Evolutionary conservation across 2,113 vertebrate species (phyloP), one percentile per base, ranked within the genome.

Genomic region (Tretioscincus oriximinensis): DNA sequence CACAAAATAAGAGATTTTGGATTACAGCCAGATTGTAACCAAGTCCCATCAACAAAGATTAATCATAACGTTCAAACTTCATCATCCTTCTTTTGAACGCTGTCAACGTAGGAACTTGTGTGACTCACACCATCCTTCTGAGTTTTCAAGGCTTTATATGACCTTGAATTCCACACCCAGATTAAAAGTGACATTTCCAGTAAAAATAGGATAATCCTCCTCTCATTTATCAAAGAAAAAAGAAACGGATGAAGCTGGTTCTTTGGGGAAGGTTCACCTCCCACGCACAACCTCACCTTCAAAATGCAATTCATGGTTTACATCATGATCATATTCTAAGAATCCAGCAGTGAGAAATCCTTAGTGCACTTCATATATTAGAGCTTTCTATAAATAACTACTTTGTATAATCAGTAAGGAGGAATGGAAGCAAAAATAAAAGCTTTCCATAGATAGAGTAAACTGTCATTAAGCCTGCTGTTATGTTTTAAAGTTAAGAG

Each of bases 161-260:
- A 85, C 71, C 68, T 81, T 51, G 41, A 54, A n/a, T 89, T 90
- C 35, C 41, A 88, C 84, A 67, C 22, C 28, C 26, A 78, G 5
- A 41, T 79, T 73, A 88, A 65, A 60, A 82, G 79, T 79, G 67
- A 70, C 88, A 89, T 75, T 83, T 91, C 87, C 83, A 90, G 88
- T 35, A 74, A 87, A 86, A 85, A 3, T 70, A 51, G 80, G 86
- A 88, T 73, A 82, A 72, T 73, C 86, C 76, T 29, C 78, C 67
- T 78, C 14, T 84, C 74, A 78, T 29, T 83, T 84, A 83, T 78
- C 77, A 75, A 78, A 58, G 79, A 89, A 47, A 77, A 88, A 79
- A 85, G 5, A 74, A 10, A 81, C 45, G 21, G 21, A 71, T 2
- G 31, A 84, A 64, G 64, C 9, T 74, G 47, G 31, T 45, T 24